These are phyloP conservation scores for Orussus abietinus DNA, from an alignment of 1,140 invertebrate species.

Conservation along the genomic window DNA sequence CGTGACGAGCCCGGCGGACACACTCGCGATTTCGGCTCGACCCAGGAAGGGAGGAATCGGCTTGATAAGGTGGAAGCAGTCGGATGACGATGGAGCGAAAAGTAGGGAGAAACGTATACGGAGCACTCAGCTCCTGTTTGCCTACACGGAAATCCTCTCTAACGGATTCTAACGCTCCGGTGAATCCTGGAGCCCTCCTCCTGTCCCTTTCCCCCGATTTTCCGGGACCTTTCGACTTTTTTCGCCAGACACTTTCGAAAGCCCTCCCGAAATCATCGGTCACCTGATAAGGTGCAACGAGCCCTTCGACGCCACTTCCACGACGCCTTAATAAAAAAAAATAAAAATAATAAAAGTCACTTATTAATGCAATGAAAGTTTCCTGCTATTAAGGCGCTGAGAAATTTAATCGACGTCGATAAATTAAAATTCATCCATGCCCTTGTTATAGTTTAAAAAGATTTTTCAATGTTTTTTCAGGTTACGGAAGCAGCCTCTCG, in stretches of 20 bases:
- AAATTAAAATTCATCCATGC: too few species aligned
- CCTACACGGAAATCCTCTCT: constrained; percentile 55
- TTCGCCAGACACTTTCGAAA: too few species aligned
- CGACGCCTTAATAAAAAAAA: too few species aligned
- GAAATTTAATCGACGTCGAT: too few species aligned
- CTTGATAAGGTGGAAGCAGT: constrained; percentile 31
- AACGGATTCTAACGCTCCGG: constrained; percentile 51
- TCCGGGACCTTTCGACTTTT: too few species aligned
- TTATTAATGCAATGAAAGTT: too few species aligned
- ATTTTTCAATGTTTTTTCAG: constrained; percentile 56
- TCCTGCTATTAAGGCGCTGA: too few species aligned
- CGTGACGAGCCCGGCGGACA: constrained; percentile 32
- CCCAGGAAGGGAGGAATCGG: constrained; percentile 24
- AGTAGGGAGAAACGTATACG: constrained; percentile 13
- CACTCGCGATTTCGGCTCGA: constrained; percentile 19
- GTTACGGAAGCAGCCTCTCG: constrained; percentile 73
- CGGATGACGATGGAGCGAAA: constrained; percentile 19
- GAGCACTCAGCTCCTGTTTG: constrained; percentile 46
- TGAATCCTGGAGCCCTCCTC: constrained; percentile 29
- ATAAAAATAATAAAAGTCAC: too few species aligned
- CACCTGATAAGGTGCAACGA: too few species aligned
- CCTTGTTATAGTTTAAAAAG: constrained; percentile 15
- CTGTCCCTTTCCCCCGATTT: constrained; percentile 28
- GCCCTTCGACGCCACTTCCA: too few species aligned
- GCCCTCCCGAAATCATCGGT: too few species aligned